Conservation (phyloP, 2,888 invertebrate species). For the Biston betularia region DNA sequence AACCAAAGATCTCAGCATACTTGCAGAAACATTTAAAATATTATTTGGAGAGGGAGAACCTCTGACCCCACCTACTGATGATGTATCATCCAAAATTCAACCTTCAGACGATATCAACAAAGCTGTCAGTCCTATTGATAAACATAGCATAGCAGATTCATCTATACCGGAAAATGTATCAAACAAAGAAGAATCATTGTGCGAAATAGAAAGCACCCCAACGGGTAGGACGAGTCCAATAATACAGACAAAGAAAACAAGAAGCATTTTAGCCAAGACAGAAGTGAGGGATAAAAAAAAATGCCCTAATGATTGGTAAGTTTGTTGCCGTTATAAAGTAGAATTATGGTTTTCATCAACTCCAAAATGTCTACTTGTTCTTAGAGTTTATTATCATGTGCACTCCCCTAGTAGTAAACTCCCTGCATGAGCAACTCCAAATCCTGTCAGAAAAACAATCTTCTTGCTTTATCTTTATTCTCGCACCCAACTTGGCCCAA, state of each 20-base stretch:
- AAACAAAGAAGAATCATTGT: constrained; percentile 62
- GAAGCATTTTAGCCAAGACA: constrained; percentile 43
- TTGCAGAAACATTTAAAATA: constrained; percentile 66
- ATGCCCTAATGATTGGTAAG: constrained; percentile 70
- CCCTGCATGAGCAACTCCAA: no score
- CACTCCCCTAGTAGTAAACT: no score
- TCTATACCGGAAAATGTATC: constrained; percentile 50
- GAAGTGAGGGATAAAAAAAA: constrained; percentile 73
- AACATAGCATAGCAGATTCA: constrained; percentile 15
- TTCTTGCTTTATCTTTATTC: no score
- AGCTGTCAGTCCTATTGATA: not conserved
- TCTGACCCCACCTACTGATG: constrained; percentile 40
- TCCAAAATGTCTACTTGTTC: no score
- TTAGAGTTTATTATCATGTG: no score
- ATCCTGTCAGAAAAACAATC: no score
- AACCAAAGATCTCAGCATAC: constrained; percentile 65
- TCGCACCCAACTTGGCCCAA: no score
- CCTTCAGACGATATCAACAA: constrained; percentile 9
- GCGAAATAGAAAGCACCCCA: constrained; percentile 74
- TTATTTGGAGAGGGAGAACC: constrained; percentile 58
- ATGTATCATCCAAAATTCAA: not conserved
- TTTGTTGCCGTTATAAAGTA: not conserved
- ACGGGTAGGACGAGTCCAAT: constrained; percentile 74
- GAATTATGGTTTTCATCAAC: no score
- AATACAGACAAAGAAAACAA: constrained; percentile 63